Evolutionary conservation across 2,888 invertebrate species (phyloP).

Genomic region (Automeris io): DNA sequence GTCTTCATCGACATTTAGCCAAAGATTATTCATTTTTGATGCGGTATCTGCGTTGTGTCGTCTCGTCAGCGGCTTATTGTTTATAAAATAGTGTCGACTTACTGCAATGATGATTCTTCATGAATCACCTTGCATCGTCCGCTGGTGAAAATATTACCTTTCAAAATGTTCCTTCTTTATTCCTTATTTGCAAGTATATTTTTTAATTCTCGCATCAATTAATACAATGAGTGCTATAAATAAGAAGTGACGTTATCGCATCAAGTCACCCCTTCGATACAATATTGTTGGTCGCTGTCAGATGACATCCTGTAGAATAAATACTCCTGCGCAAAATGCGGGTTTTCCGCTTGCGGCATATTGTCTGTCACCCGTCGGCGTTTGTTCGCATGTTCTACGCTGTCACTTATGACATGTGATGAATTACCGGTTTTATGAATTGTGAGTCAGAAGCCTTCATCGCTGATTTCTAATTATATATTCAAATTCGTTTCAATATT

Average conservation of each 20-base stretch:
- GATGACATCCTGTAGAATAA: constrained; percentile 51
- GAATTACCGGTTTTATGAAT: background rate
- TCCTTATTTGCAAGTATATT: constrained; percentile 11
- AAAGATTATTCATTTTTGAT: too few species aligned
- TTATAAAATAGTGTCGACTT: constrained; percentile 72
- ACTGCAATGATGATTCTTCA: constrained; percentile 37
- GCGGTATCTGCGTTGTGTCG: too few species aligned
- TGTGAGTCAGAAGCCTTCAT: background rate
- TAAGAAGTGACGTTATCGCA: background rate
- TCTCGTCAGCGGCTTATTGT: constrained; percentile 33
- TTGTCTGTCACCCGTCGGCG: constrained; percentile 7
- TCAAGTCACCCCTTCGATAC: constrained; percentile 2
- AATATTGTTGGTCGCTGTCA: constrained; percentile 32
- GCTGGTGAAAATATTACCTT: constrained; percentile 32
- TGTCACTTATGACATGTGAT: background rate
- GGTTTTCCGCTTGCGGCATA: constrained; percentile 23
- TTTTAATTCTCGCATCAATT: too few species aligned
- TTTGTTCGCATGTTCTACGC: background rate
- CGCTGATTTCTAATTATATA: background rate
- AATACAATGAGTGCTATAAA: constrained; percentile 13
- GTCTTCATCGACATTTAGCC: constrained; percentile 30
- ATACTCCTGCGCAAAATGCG: constrained; percentile 48
- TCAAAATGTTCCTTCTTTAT: constrained; percentile 8
- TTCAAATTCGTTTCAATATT: constrained; percentile 1
- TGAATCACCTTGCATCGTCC: constrained; percentile 27